Evolutionary conservation across 2,888 invertebrate species (phyloP), one percentile per base, ranked within the genome.

Genomic region (Eupithecia exiguata): DNA sequence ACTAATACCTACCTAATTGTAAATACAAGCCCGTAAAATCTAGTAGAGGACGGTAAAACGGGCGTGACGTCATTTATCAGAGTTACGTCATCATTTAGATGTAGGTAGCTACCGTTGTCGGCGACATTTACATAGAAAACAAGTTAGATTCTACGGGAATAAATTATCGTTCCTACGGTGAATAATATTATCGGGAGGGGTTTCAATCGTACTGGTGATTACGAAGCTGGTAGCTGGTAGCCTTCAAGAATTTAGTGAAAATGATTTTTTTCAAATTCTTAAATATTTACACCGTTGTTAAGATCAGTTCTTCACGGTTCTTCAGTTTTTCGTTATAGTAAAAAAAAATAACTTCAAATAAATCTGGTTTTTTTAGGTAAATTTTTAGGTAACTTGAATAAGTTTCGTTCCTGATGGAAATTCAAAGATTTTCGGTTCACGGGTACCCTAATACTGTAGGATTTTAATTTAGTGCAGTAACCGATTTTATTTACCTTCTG

Each of bases 51-150:
- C 9, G n/a, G 25, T 18, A 30, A 35, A 62, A 62, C 80, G 83
- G 83, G 84, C 83, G 83, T 88, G 84, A 84, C 84, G 84, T 84
- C 87, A 87, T 89, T 85, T 87, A 88, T 89, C 87, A 87, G 84
- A 70, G 78, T 87, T 86, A 87, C 87, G 86, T 88, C 87, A 87
- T 82, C 80, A 75, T 80, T 79, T 83, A 84, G 86, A 86, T 84
- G 85, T 84, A 83, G 18, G 85, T 83, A 83, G n/a, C 79, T 72
- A 75, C 80, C 84, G 82, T 38, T 40, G 14, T 81, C 78, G 58
- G 78, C 81, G 79, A 76, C 72, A 86, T 86, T 85, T 84, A 84
- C 84, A 84, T 84, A 84, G 78, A 82, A 84, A 83, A 87, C 84
- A 74, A 77, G 77, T 80, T 79, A 77, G 81, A 80, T 81, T 82